Conservation (phyloP, 1,140 invertebrate genomes). For the Popillia japonica region DNA sequence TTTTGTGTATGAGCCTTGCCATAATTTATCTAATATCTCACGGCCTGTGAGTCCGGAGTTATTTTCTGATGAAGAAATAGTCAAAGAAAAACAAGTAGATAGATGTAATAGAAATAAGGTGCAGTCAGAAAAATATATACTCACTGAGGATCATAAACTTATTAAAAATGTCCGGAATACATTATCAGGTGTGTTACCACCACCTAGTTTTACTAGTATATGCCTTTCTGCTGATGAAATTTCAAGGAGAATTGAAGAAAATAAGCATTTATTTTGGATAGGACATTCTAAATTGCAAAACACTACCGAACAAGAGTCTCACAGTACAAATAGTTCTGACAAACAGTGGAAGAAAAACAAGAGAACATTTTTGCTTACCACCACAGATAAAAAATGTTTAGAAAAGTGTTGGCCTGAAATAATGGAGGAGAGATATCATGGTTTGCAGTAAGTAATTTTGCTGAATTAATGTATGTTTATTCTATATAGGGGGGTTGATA, state of each 20-base stretch:
- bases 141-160: conserved; percentile 53
- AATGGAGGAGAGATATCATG: conserved; percentile 67
- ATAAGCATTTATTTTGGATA: conserved; percentile 52
- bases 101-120: conserved; percentile 32
- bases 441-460: conserved; percentile 69
- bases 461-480: no score
- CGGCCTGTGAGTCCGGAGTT: conserved; percentile 63
- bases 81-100: background rate
- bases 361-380: conserved; percentile 50
- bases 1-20: background rate
- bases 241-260: conserved; percentile 57
- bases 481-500: no score
- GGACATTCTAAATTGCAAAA: conserved; percentile 15
- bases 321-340: conserved; percentile 21
- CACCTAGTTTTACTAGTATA: conserved; percentile 70
- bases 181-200: conserved; percentile 69
- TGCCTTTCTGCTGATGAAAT: conserved; percentile 71
- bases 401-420: conserved; percentile 64
- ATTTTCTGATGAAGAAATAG: conserved; percentile 64
- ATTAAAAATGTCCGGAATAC: conserved; percentile 60
- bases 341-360: conserved; percentile 11
- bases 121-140: conserved; percentile 46
- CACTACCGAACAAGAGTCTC: conserved; percentile 34
- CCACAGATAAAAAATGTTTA: conserved; percentile 48
- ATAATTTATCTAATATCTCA: background rate